Evolutionary conservation across 2,113 vertebrate species (phyloP), one percentile per base, ranked within the genome.

Genomic region (Tychaedon coryphoeus): DNA sequence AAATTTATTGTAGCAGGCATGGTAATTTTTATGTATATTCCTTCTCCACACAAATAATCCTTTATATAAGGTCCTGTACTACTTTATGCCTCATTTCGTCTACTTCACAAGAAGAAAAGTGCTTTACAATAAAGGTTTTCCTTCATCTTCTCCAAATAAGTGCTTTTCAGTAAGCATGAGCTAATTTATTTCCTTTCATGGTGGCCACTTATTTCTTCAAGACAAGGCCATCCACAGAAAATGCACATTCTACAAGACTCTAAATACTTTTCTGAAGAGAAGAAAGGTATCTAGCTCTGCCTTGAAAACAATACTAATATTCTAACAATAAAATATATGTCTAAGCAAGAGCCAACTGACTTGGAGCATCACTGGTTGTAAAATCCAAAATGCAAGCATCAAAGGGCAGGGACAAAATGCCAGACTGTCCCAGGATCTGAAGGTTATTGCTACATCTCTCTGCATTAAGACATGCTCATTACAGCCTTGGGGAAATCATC

Each of bases 31-130:
- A 62, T 18, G 3, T 65, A 34, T 57, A 85, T 90, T 93, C 81
- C 38, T 95, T 74, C 36, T 28, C 66, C 22, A 43, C 24, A 71
- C 34, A 53, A 60, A 47, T 81, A 92, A 94, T 62, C 40, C 14
- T 80, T 96, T 92, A 58, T 65, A 38, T 25, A 70, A 87, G 70
- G 31, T 86, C 38, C 42, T 96, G 36, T 90, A 88, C 90, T 85
- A 33, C 76, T 96, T 91, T 58, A 96, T 14, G 31, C 81, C 31
- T 96, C 90, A 94, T 92, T 96, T 96, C n/a, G 13, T 91, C 90
- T 77, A 86, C 92, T 95, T 97, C 56, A 91, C 26, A 24, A 77
- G 40, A 91, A 84, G 36, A 58, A 91, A 61, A 12, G 45, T 79
- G 18, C n/a, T 95, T 71, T 74, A 45, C 19, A 64, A 77, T 53